Base-by-base conservation (phyloP, 1,140 invertebrate species). In the Chironomus tepperi region DNA sequence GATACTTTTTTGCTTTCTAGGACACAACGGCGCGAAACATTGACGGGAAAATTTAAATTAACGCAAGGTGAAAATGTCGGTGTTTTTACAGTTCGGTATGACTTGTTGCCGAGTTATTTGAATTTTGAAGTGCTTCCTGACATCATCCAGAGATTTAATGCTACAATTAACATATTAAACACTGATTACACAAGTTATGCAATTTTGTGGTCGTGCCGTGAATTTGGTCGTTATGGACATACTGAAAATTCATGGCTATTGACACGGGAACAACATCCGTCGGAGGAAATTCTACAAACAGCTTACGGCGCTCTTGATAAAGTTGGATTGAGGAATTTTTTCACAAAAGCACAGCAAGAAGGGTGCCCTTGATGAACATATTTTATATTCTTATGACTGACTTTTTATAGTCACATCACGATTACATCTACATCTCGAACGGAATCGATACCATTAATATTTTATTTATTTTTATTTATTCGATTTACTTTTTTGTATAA, bases 121-220 rank as follows among this genome's bases (percentile, higher is more conserved):
- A 57, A n/a, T 57, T n/a, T n/a, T 57, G 47, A n/a, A 5, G 12
- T 57, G 5, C 12, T 57, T 12, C 47, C 47, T 12, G 47, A 15
- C n/a, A n/a, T 57, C 12, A n/a, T 57, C 1, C 47, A 57, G 75
- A 85, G 88, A 12, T 88, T 88, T 64, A 89, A 91, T 77, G 88
- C 88, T 2, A 85, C 88, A 65, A 90, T 91, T 77, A 87, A 85
- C 34, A 86, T 93, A 18, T 83, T 93, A 47, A 89, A 91, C 76
- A 92, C 91, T 7, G 90, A 93, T 79, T 93, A 93, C 79, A 86
- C 88, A 21, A 87, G 81, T 76, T 92, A 88, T 77, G 88, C 90
- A 0, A 87, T 92, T 9, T 85, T 92, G 75, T 92, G 89, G 89
- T 88, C 89, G 15, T 93, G 91, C 80, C 86, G 84, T 74, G 86